Evolutionary conservation across 2,113 vertebrate species (phyloP), one percentile per base, ranked within the genome.

Genomic region (Desmodus rotundus): DNA sequence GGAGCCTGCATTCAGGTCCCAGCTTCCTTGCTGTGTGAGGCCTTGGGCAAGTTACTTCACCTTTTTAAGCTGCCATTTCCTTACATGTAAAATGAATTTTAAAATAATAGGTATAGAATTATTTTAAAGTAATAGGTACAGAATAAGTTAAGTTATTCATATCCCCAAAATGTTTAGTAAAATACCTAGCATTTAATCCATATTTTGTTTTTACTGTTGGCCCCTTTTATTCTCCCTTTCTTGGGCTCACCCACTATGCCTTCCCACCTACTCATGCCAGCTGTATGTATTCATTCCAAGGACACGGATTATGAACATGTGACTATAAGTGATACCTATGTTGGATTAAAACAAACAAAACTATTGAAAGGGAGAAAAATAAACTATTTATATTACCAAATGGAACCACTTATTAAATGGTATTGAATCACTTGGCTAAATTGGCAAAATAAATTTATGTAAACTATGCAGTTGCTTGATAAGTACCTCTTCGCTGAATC

Each of bases 81-180:
- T 93, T 78, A 67, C 33, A 24, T 83, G 6, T n/a, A 89, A 89
- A 86, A 73, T 70, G 26, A 20, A 1, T 54, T 87, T 89, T 19
- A 77, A 90, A 87, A 76, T 67, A 73, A 52, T 67, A 84, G 26
- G 14, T 43, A 84, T 22, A 20, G 52, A 72, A 26, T 31, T 94
- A 4, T 85, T 77, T 58, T 24, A 58, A 58, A 24, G 56, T 58
- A 58, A 61, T 28, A 65, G 77, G 31, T 33, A 82, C 63, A 15
- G 52, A 4, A 81, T 58, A 73, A 20, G 15, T 50, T 58, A 73
- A 20, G 11, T 50, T 63, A 20, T 58, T 93, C 80, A 20, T 76
- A 26, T 82, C 50, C 87, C 72, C 65, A 86, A 94, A 74, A 63
- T 83, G 13, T 45, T 95, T 89, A 65, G 52, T 68, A 68, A 95